phyloP scores from a whole-genome alignment of 2,113 vertebrate genomes.

The Menidia beryllina region DNA sequence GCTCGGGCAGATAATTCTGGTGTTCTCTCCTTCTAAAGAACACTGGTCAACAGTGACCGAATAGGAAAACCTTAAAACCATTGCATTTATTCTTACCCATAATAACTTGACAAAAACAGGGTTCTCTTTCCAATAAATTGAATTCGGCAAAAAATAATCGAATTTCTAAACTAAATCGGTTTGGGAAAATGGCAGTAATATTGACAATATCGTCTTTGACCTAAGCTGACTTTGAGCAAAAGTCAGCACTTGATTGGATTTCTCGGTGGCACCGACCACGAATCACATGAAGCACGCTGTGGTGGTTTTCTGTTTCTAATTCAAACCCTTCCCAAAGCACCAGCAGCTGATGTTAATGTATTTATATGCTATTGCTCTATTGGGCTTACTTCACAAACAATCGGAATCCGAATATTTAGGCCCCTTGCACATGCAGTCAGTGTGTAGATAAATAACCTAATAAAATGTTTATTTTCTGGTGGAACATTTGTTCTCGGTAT shows the following conservation, averaged over 20 bases:
- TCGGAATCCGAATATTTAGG: conserved; percentile 19
- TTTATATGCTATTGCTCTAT: conserved; percentile 42
- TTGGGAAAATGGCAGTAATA: conserved; percentile 49
- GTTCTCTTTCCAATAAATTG: conserved; percentile 16
- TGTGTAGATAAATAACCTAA: conserved; percentile 49
- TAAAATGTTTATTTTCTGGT: conserved; percentile 36
- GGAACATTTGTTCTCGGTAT: conserved; percentile 21
- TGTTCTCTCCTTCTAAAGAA: conserved; percentile 41
- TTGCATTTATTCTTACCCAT: conserved; percentile 15
- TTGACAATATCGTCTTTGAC: conserved; percentile 52
- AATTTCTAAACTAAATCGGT: conserved; percentile 34
- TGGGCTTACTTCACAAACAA: conserved; percentile 28
- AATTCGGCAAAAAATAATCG: conserved; percentile 29
- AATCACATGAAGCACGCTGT: conserved; percentile 58
- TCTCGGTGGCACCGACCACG: conserved; percentile 62
- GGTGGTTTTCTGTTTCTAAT: conserved; percentile 62
- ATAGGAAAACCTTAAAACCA: not conserved
- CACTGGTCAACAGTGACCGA: conserved; percentile 30
- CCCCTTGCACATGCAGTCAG: conserved; percentile 34
- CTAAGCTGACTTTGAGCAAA: conserved; percentile 62
- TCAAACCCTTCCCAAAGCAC: conserved; percentile 48
- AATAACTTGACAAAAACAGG: not conserved
- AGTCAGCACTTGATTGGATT: conserved; percentile 56
- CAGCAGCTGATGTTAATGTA: conserved; percentile 46
- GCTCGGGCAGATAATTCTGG: conserved; percentile 47